Conservation (phyloP, 2,797 vertebrate genomes). For the Philypnodon macrostomus region DNA sequence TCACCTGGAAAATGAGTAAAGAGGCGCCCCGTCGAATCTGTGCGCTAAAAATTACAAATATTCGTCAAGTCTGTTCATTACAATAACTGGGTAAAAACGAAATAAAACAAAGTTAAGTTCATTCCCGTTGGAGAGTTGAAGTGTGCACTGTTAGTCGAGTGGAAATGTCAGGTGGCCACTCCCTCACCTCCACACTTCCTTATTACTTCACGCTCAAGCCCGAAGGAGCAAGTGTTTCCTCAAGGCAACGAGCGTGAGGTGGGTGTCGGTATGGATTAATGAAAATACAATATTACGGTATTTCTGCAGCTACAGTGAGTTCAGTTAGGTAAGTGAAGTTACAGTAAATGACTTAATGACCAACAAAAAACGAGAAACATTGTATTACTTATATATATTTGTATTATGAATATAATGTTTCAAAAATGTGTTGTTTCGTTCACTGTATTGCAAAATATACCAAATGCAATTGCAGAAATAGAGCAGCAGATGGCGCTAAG, state of each 20-base stretch:
- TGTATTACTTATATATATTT: too few species aligned
- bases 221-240: neutral
- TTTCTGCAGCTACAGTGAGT: too few species aligned
- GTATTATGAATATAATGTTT: too few species aligned
- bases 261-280: neutral
- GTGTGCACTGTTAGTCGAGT: conserved; percentile 13
- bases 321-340: too few species aligned
- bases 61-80: conserved; percentile 28
- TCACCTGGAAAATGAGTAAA: neutral
- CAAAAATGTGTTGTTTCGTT: too few species aligned
- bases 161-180: conserved; percentile 57
- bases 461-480: neutral
- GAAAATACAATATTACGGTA: neutral
- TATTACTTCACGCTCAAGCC: conserved; percentile 9
- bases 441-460: too few species aligned
- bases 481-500: conserved; percentile 33
- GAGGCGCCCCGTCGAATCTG: too few species aligned
- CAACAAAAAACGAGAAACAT: too few species aligned
- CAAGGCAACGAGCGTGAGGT: neutral
- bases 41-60: too few species aligned
- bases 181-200: conserved; percentile 70
- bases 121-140: conserved; percentile 25
- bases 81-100: neutral
- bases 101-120: neutral
- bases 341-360: too few species aligned